Evolutionary conservation across 1,140 invertebrate species (phyloP).

Genomic region (Rhyzopertha dominica): DNA sequence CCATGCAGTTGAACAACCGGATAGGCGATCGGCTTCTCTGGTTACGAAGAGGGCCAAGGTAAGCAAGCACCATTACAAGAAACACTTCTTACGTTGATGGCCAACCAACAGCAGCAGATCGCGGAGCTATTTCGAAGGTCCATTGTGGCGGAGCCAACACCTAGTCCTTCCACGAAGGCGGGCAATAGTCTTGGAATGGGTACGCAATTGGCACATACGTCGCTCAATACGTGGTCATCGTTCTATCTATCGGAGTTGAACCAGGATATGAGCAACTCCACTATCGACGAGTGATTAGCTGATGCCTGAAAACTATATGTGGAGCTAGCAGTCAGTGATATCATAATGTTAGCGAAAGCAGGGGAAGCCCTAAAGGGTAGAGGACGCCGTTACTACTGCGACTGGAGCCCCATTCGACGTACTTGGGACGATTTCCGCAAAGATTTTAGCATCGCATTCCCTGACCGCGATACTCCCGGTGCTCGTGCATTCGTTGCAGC

Average conservation of each 20-base stretch:
- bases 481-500: constrained; percentile 11
- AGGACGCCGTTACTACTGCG: not conserved
- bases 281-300: constrained; percentile 18
- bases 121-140: no score
- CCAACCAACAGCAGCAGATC: no score
- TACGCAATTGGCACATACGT: no score
- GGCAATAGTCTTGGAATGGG: no score
- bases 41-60: no score
- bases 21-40: no score
- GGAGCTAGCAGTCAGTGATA: not conserved
- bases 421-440: constrained; percentile 12
- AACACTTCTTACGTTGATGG: no score
- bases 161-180: no score
- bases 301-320: not conserved
- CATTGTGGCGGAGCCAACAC: no score
- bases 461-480: constrained; percentile 20
- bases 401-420: not conserved
- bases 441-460: constrained; percentile 20
- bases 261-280: constrained; percentile 15
- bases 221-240: no score
- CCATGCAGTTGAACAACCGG: no score
- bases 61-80: no score
- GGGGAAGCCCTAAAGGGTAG: constrained; percentile 1
- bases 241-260: constrained; percentile 16
- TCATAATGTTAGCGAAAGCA: not conserved